Evolutionary conservation across 2,888 invertebrate genomes (phyloP).

Genomic region (Apocheima hispidaria): DNA sequence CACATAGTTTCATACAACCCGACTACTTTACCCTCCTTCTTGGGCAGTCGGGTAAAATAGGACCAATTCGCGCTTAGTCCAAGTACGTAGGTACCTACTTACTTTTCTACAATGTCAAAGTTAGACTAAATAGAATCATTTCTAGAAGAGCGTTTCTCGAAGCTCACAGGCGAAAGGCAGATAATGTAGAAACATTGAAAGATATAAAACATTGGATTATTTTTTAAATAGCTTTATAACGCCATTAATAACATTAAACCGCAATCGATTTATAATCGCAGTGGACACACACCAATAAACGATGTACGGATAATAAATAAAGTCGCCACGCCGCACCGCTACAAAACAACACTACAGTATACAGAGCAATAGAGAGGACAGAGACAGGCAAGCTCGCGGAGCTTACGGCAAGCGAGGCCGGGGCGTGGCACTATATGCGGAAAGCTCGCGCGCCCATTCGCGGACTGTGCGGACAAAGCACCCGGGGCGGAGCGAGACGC

Average conservation of each 20-base stretch:
- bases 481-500: constrained; percentile 62
- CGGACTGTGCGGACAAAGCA: constrained; percentile 52
- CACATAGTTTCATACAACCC: no score
- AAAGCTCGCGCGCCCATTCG: constrained; percentile 75
- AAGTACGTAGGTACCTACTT: not conserved
- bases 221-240: constrained; percentile 50
- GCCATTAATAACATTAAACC: constrained; percentile 56
- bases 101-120: no score
- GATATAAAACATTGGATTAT: constrained; percentile 44
- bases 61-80: not conserved
- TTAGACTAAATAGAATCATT: no score
- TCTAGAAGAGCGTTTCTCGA: not conserved
- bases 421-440: constrained; percentile 72
- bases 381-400: constrained; percentile 47
- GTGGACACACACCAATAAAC: constrained; percentile 58
- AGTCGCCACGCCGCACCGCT: constrained; percentile 49
- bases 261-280: constrained; percentile 62
- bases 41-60: not conserved
- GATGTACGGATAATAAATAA: constrained; percentile 59
- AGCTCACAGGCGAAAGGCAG: not conserved
- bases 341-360: constrained; percentile 44
- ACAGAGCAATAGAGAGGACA: constrained; percentile 33
- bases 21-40: no score
- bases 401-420: constrained; percentile 48
- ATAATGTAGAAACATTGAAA: constrained; percentile 32